phyloP scores from a whole-genome alignment of 2,797 vertebrate species.

The Balearica regulorum region DNA sequence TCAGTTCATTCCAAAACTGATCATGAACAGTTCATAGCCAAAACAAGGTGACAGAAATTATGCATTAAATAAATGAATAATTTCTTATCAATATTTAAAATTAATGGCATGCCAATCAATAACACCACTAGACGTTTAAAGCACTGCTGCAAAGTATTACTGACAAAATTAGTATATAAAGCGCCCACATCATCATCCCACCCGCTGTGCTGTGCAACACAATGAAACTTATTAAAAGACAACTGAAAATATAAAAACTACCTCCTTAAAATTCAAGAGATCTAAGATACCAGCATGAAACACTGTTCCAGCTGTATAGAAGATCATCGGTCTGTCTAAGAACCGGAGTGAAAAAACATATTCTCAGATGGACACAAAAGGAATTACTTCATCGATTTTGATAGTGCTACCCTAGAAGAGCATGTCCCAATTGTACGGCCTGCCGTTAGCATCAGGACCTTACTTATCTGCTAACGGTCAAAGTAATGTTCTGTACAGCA shows the following conservation, averaged over 20 bases:
- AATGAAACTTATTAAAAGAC: background rate
- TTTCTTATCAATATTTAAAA: constrained; percentile 60
- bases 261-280: background rate
- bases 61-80: background rate
- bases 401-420: background rate
- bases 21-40: too few species aligned
- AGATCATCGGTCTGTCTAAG: background rate
- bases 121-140: background rate
- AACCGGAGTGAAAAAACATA: background rate
- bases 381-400: background rate
- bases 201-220: background rate
- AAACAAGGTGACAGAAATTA: constrained; percentile 12
- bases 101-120: background rate
- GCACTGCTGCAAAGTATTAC: background rate
- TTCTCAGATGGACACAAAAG: background rate
- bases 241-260: constrained; percentile 1
- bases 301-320: background rate
- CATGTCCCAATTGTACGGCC: background rate
- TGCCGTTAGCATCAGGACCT: background rate
- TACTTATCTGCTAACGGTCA: background rate
- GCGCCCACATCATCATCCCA: background rate
- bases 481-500: background rate
- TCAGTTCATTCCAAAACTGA: too few species aligned
- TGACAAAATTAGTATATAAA: constrained; percentile 22
- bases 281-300: background rate